Evolutionary conservation across 53 echinoderm and acorn worm species (phyloP), one percentile per base, ranked within the genome.

Genomic region (Echinarachnius parma): DNA sequence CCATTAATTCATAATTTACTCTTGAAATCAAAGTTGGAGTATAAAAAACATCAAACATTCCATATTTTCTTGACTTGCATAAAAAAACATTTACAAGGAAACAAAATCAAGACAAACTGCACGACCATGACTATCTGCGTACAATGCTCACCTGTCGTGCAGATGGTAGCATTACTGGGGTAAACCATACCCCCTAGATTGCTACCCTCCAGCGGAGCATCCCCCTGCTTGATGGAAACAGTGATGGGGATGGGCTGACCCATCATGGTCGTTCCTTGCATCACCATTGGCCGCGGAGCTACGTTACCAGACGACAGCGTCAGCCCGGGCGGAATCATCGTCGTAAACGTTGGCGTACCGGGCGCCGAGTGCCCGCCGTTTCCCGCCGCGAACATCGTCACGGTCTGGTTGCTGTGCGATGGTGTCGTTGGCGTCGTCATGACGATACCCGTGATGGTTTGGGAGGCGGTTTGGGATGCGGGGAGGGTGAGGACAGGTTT

Each of bases 161-260:
- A 31, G 21, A 59, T 68, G 47, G 34, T 42, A 21, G 56, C 32
- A 4, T 48, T 54, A 16, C n/a, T 24, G 9, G 71, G 37, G n/a
- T 62, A 52, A 1, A 63, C 14, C 34, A 53, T 35, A 0, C 63
- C 78, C 0, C 53, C 44, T 20, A 50, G 44, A n/a, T n/a, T 60
- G 28, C 66, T 48, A 3, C 58, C 29, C n/a, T 53, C 18, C 3
- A 37, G 0, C 9, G 56, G 57, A 2, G 29, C 1, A 15, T 53
- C 54, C 31, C 54, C 54, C 28, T 78, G 78, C 39, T 59, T 78
- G 71, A 60, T 81, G 28, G 71, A 71, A 19, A 81, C 60, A 1
- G 81, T 48, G 55, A 60, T 72, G 0, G 59, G 81, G 31, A 60
- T 81, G 4, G 69, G 49, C 16, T 62, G 42, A 1, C 63, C 64